Evolutionary conservation across 1,140 invertebrate genomes (phyloP).

Genomic region (Drosophila pseudoananassae): DNA sequence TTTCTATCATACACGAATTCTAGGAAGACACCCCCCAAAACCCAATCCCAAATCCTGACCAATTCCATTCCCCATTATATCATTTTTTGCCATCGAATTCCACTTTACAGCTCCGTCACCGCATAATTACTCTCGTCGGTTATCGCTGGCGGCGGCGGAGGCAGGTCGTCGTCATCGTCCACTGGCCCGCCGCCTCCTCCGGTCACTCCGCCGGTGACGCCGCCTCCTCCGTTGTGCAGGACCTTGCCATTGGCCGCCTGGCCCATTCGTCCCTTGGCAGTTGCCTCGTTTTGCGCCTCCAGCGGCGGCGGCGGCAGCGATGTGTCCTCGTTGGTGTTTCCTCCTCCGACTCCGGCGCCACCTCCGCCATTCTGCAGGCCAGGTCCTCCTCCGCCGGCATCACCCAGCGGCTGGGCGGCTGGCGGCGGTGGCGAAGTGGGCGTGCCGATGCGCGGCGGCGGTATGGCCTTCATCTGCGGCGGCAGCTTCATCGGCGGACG

Average conservation of each 20-base stretch:
- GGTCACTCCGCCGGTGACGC: not conserved
- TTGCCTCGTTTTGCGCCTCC: constrained; percentile 45
- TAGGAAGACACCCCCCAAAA: constrained; percentile 33
- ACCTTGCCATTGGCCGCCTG: constrained; percentile 53
- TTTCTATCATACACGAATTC: constrained; percentile 39
- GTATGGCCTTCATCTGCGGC: constrained; percentile 83
- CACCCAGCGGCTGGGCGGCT: constrained; percentile 37
- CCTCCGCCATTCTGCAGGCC: constrained; percentile 52
- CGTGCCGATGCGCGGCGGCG: constrained; percentile 82
- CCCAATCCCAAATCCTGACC: constrained; percentile 20
- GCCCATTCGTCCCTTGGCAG: constrained; percentile 42
- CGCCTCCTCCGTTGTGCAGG: constrained; percentile 61
- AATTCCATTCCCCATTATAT: constrained; percentile 18
- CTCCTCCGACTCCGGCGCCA: constrained; percentile 1
- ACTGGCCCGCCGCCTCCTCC: constrained; percentile 15
- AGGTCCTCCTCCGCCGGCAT: constrained; percentile 24
- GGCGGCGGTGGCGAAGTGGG: constrained; percentile 77
- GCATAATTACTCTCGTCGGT: constrained; percentile 83
- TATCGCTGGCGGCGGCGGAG: constrained; percentile 80
- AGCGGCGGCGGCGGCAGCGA: constrained; percentile 75
- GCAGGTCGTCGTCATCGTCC: constrained; percentile 77
- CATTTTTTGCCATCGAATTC: not conserved
- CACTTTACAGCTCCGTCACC: constrained; percentile 81
- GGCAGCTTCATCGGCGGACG: constrained; percentile 83
- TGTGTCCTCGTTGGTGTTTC: constrained; percentile 53